Conservation (phyloP, 2,888 invertebrate genomes). For the Endomychus coccineus region DNA sequence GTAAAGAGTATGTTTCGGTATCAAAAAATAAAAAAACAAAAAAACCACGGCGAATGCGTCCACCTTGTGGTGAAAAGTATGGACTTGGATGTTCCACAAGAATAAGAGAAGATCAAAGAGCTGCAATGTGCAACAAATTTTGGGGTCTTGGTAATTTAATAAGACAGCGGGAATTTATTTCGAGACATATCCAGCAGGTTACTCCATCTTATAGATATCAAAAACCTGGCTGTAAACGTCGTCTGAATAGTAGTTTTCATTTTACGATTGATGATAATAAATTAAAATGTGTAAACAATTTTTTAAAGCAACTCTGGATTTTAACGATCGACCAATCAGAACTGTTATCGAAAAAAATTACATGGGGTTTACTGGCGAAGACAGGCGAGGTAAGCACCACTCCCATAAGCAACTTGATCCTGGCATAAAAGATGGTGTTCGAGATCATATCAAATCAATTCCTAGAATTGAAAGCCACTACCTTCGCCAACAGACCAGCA, state of each 20-base stretch:
- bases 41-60: too few species aligned
- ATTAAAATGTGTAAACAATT: constrained; percentile 4
- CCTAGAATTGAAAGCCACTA: constrained; percentile 8
- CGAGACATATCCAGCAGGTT: too few species aligned
- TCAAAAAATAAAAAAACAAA: too few species aligned
- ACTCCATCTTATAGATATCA: too few species aligned
- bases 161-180: too few species aligned
- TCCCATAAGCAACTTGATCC: background rate
- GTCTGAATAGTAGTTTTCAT: constrained; percentile 1
- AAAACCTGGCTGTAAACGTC: too few species aligned
- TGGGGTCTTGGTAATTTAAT: too few species aligned
- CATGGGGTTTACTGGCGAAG: background rate
- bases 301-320: constrained; percentile 4
- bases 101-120: too few species aligned
- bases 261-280: background rate
- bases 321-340: constrained; percentile 2
- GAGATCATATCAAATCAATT: constrained; percentile 1
- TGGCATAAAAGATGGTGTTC: background rate
- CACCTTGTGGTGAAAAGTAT: too few species aligned
- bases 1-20: too few species aligned
- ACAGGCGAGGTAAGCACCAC: constrained; percentile 5
- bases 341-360: constrained; percentile 1
- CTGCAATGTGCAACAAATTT: too few species aligned
- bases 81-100: too few species aligned
- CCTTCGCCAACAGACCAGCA: constrained; percentile 1